Evolutionary conservation across 2,888 invertebrate genomes (phyloP), one percentile per base, ranked within the genome.

Genomic region (Salpingus planirostris): DNA sequence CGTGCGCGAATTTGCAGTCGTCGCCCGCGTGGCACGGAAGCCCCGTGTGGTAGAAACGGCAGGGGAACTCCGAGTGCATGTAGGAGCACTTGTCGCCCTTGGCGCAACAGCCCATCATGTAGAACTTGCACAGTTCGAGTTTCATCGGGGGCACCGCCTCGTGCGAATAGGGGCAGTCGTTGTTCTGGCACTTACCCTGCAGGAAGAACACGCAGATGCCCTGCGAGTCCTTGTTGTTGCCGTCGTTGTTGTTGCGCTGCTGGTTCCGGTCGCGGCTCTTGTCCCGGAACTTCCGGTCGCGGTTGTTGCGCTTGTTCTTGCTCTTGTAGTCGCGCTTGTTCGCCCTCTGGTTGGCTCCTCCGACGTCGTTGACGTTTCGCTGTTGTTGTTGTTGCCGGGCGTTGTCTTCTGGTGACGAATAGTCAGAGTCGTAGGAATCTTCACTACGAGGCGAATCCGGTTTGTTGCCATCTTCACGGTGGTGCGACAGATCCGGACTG

Each of bases 1-100:
- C 81, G 62, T 97, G 96, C 14, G 90, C 89, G 65, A 95, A 96
- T 65, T 92, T 90, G 68, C 96, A 97, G 40, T 82, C 80, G 15
- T 78, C 77, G 28, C 74, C 73, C 21, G 70, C 75, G 43, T 76
- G 75, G 64, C 95, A 95, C 32, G 82, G 80, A 63, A 87, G 74
- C 42, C 93, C 93, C 30, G 92, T 87, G 61, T 97, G 95, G 66
- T 83, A 93, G 68, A 85, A 95, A 71, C 95, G 95, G 68, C 96
- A 96, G 11, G 96, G 96, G 64, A 93, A 96, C 63, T 95, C 93
- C 53, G 85, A 79, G 68, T 96, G 96, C 87, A 96, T 87, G 60
- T 91, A 97, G 11, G 89, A 73, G 68, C 96, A 97, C 65, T 90
- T 88, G 50, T 92, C 92, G 53, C 89, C 80, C 68, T 95, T 96